These are phyloP conservation scores for Cynoglossus semilaevis DNA, from an alignment of 2,113 vertebrate genomes.

Conservation along the genomic window DNA sequence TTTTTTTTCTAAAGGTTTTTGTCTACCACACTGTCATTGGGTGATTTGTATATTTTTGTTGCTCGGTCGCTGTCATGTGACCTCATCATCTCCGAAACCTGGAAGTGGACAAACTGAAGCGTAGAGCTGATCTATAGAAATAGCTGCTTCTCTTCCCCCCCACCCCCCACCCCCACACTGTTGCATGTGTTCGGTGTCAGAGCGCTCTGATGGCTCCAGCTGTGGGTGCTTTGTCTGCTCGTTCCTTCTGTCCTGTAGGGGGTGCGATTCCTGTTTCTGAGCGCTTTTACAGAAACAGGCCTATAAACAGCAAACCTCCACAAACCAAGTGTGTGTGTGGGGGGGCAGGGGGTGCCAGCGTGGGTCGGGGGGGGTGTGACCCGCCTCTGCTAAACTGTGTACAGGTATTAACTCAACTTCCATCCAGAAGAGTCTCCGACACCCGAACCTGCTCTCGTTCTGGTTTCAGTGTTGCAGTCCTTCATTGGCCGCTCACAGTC, in stretches of 20 bases:
- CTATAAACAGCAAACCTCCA: slow-evolving; percentile 29
- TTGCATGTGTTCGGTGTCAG: slow-evolving; percentile 19
- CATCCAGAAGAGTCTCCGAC: slow-evolving; percentile 21
- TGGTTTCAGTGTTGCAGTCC: slow-evolving; percentile 49
- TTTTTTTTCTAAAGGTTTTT: too few relatives aligned
- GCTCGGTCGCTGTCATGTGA: too few relatives aligned
- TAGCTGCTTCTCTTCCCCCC: slow-evolving; percentile 2
- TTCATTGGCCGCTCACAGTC: slow-evolving; percentile 45
- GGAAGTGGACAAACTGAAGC: too few relatives aligned
- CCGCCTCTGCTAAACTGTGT: slow-evolving; percentile 15
- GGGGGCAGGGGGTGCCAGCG: too few relatives aligned
- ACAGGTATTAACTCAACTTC: slow-evolving; percentile 32
- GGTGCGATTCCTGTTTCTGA: slow-evolving; percentile 29
- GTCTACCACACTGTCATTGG: too few relatives aligned
- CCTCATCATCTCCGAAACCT: too few relatives aligned
- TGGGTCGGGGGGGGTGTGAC: neutral
- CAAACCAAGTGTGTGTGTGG: slow-evolving; percentile 2
- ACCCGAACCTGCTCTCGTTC: slow-evolving; percentile 38
- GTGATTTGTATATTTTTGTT: too few relatives aligned
- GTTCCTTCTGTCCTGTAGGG: slow-evolving; percentile 7
- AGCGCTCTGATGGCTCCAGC: slow-evolving; percentile 47
- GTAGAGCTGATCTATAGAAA: slow-evolving; percentile 1
- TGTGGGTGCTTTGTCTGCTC: slow-evolving; percentile 41
- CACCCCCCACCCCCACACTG: too few relatives aligned
- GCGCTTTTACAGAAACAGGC: slow-evolving; percentile 11